Evolutionary conservation across 2,888 invertebrate species (phyloP).

Genomic region (Amiota minor): DNA sequence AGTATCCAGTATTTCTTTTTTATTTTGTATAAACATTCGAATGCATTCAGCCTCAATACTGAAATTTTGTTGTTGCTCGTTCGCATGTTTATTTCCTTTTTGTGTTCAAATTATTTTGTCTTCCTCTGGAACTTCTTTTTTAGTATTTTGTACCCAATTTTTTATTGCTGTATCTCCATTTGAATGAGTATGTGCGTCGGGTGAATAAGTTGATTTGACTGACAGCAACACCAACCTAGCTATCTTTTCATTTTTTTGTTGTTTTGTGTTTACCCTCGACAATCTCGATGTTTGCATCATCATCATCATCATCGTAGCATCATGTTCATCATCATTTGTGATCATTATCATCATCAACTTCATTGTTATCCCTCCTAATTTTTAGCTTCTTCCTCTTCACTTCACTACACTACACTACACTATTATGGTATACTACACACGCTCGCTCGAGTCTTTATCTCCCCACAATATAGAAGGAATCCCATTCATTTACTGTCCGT

Average conservation of each 20-base stretch:
- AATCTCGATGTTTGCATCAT: too few relatives aligned
- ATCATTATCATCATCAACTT: background rate
- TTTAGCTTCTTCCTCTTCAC: background rate
- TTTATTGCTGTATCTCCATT: constrained; percentile 10
- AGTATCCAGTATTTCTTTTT: background rate
- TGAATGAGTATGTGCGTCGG: background rate
- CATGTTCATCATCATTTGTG: too few relatives aligned
- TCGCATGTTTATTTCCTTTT: constrained; percentile 8
- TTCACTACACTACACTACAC: background rate
- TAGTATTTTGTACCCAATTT: background rate
- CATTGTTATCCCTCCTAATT: background rate
- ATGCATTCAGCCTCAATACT: too few relatives aligned
- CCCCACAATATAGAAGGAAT: background rate
- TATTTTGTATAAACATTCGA: background rate
- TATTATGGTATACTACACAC: background rate
- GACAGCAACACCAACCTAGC: constrained; percentile 12
- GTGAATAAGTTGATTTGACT: constrained; percentile 8
- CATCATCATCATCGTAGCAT: too few relatives aligned
- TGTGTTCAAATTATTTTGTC: constrained; percentile 15
- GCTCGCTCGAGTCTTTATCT: background rate
- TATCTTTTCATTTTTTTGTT: background rate
- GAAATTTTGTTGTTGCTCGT: background rate
- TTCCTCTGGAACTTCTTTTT: background rate
- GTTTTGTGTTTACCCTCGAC: too few relatives aligned
- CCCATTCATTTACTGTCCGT: too few relatives aligned